Conservation (phyloP, 2,888 invertebrate genomes). For the Pachydiplax longipennis region DNA sequence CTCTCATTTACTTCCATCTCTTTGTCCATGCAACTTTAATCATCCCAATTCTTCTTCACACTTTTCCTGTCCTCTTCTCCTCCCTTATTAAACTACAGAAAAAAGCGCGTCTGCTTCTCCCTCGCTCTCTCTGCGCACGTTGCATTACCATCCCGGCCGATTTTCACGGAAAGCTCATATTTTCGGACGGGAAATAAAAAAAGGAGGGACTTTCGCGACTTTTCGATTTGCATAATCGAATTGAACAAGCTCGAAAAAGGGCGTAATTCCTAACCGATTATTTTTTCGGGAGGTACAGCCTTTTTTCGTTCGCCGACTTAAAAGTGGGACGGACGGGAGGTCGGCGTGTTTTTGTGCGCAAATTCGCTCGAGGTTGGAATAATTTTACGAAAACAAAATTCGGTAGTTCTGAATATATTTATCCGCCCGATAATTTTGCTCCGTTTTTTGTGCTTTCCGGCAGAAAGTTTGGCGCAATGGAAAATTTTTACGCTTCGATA, state of each 20-base stretch:
- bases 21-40: neutral
- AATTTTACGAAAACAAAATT: neutral
- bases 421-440: neutral
- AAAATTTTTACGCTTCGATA: neutral
- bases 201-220: conserved; percentile 11
- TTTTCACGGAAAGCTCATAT: neutral
- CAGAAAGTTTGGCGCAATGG: neutral
- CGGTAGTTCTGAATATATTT: conserved; percentile 9
- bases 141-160: neutral
- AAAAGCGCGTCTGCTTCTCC: neutral
- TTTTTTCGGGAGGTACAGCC: neutral
- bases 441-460: neutral
- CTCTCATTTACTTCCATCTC: neutral
- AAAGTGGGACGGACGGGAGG: neutral
- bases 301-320: neutral
- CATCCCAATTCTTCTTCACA: neutral
- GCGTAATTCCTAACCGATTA: conserved; percentile 7
- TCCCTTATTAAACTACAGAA: neutral
- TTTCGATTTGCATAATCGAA: conserved; percentile 39
- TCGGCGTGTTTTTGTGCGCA: neutral
- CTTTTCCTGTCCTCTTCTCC: neutral
- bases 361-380: neutral
- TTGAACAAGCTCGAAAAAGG: neutral
- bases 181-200: neutral
- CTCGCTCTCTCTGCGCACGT: neutral